phyloP scores from a whole-genome alignment of 2,797 vertebrate genomes.

The Varecia variegata region DNA sequence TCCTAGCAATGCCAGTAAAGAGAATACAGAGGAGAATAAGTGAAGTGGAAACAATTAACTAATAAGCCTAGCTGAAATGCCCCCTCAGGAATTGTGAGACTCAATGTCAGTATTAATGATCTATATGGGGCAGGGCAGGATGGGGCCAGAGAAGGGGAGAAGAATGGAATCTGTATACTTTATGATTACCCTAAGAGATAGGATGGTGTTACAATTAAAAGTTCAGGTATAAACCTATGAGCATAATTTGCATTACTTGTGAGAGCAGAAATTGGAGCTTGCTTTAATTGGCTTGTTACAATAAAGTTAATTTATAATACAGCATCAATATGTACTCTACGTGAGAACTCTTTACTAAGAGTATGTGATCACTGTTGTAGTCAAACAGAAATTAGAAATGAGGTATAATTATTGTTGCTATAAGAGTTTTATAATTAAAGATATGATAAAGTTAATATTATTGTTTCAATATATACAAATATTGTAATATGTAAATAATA shows the following conservation, averaged over 20 bases:
- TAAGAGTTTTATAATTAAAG: constrained; percentile 12
- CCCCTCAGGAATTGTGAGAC: background rate
- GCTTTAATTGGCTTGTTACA: background rate
- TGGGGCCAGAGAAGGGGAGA: background rate
- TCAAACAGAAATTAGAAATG: constrained; percentile 26
- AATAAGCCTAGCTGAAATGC: background rate
- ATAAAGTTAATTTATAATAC: background rate
- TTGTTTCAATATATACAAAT: background rate
- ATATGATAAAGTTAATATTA: background rate
- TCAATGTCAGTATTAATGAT: background rate
- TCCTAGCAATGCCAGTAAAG: background rate
- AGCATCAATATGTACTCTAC: background rate
- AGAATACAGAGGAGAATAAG: background rate
- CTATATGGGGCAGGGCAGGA: background rate
- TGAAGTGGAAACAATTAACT: background rate
- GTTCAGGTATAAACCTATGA: background rate
- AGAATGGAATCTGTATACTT: background rate
- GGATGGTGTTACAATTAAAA: background rate
- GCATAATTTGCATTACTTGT: background rate
- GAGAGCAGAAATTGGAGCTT: background rate
- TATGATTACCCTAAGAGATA: background rate
- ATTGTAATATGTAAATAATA: background rate
- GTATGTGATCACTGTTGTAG: background rate
- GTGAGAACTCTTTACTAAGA: background rate
- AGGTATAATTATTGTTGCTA: background rate